Base-by-base conservation (phyloP, 92 coral and sea anemone genomes). In the Hydrozoanthus gracilis region DNA sequence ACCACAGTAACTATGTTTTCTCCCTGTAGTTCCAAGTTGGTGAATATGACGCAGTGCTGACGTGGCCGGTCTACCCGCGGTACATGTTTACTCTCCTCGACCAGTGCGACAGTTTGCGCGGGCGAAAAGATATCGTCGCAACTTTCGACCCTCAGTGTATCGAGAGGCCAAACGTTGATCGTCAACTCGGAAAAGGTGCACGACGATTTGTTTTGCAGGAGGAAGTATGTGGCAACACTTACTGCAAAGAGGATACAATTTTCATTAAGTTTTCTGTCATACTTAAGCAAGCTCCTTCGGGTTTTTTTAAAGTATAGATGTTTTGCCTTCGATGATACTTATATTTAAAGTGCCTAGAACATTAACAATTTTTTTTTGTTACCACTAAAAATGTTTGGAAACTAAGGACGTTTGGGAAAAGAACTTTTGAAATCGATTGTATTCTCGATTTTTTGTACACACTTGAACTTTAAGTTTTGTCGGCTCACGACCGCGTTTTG, bases 141-240 rank as follows among this genome's bases (percentile, higher is more conserved):
- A 91, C 93, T 16, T 97, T 97, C 70, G 98, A 97, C 78, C 99
- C 99, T 48, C 99, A 95, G 78, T 84, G 95, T 50, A 97, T 97
- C 76, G 89, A 94, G 2, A 91, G 98, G 45, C 99, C 99, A 0
- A 90, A 93, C 4, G 94, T 92, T 60, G 95, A 97, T 89, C 90
- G 98, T 67, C 98, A 97, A 88, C 95, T 97, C 4, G 99, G 99
- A 15, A 97, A 97, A 90, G 99, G 99, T 60, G 99, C 99, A 5
- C 83, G 99, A 7, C 89, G 96, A 68, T 97, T 97, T 51, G 99
- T 97, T 18, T 91, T 91, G 12, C 99, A 97, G 70, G 93, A 91
- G 9, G 95, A 95, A 46, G 93, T 94, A 7, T 80, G 93, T 50
- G 92, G 94, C 45, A 84, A 91, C 10, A 82, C 90, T 17, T 97